Conservation (phyloP, 2,797 vertebrate species). For the Tenualosa ilisha region DNA sequence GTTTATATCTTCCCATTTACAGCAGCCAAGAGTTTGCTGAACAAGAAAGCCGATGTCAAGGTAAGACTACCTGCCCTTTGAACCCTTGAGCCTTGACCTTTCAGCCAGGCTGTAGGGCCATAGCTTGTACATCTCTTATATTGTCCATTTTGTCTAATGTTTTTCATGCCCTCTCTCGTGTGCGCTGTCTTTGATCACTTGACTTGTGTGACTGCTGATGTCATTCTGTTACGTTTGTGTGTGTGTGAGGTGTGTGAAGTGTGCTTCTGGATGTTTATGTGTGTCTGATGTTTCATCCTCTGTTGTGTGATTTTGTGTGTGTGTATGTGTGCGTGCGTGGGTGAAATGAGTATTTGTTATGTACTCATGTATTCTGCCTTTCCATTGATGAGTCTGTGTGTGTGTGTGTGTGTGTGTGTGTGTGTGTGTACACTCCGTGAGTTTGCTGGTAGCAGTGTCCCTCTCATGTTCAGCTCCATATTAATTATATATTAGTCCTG, state of each 20-base stretch:
- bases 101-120: not conserved
- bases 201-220: not conserved
- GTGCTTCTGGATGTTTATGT: not conserved
- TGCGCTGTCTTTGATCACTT: constrained; percentile 5
- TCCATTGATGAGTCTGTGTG: not conserved
- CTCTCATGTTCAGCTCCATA: constrained; percentile 13
- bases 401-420: not conserved
- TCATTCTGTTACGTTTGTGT: constrained; percentile 14
- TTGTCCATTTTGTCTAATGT: constrained; percentile 12
- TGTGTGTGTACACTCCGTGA: not conserved
- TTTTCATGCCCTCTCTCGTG: not conserved
- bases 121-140: not conserved
- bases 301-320: constrained; percentile 3
- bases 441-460: not conserved
- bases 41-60: constrained; percentile 85
- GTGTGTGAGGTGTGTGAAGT: constrained; percentile 19
- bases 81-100: not conserved
- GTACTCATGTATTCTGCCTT: too few species aligned
- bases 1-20: constrained; percentile 50
- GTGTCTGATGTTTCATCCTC: not conserved
- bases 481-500: constrained; percentile 19
- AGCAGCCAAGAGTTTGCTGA: constrained; percentile 83
- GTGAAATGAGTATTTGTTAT: not conserved
- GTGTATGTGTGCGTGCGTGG: constrained; percentile 24
- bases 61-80: constrained; percentile 60